phyloP scores from a whole-genome alignment of 2,888 invertebrate genomes.

The Macropis europaea region DNA sequence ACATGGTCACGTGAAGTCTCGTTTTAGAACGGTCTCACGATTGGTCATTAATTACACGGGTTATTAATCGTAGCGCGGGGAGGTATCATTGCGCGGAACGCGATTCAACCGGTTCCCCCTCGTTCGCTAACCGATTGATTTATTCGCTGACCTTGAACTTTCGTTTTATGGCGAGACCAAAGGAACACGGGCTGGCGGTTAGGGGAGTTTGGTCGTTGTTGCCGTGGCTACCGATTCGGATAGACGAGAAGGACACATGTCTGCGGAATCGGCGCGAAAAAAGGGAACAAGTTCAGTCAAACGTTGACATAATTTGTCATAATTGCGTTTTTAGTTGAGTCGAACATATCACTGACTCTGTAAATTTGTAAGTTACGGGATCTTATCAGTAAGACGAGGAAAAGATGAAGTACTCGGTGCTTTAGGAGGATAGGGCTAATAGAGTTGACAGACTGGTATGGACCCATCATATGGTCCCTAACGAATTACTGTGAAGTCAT shows the following conservation, averaged over 20 bases:
- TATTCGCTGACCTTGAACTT: slow-evolving; percentile 61
- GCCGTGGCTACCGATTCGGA: slow-evolving; percentile 69
- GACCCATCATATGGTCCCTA: too few species aligned
- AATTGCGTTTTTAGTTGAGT: background rate
- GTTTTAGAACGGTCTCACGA: slow-evolving; percentile 47
- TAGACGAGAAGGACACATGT: slow-evolving; percentile 5
- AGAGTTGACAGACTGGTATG: too few species aligned
- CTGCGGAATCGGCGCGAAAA: background rate
- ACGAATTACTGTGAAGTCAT: too few species aligned
- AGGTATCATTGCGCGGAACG: slow-evolving; percentile 56
- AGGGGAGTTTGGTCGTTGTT: slow-evolving; percentile 75
- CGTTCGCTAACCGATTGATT: slow-evolving; percentile 52
- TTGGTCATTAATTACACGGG: slow-evolving; percentile 58
- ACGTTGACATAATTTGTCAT: background rate
- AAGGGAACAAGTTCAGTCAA: background rate
- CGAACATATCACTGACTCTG: too few species aligned
- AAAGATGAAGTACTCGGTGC: too few species aligned
- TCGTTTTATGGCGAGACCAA: slow-evolving; percentile 34
- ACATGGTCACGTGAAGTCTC: slow-evolving; percentile 37
- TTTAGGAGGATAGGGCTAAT: too few species aligned
- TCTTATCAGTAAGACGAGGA: too few species aligned
- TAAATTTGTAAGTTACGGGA: too few species aligned
- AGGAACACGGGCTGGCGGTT: slow-evolving; percentile 42
- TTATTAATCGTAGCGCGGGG: slow-evolving; percentile 56
- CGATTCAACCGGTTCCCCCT: slow-evolving; percentile 49